Base-by-base conservation (phyloP, 2,113 vertebrate species). In the Hippolais icterina region DNA sequence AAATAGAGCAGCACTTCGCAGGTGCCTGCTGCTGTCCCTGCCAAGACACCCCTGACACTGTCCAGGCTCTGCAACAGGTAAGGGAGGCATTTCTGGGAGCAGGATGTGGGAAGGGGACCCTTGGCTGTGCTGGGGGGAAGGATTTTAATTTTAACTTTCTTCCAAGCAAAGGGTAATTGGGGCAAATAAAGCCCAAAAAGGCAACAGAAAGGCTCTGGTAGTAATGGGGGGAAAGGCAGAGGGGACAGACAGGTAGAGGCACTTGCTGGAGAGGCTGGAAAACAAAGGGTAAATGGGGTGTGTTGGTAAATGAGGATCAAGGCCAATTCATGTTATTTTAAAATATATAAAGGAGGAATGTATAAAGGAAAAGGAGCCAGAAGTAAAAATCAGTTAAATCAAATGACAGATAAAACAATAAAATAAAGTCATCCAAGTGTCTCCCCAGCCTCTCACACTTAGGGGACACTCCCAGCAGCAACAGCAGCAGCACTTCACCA, bases 51-150 rank as follows among this genome's bases (percentile, higher is more conserved):
- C 17, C 61, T 16, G n/a, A 35, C 22, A 15, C 52, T 21, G 56
- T 25, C 83, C 57, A 24, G 60, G 65, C 77, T 92, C 89, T 56
- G 69, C 61, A 46, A 46, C 64, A 95, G 93, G 93, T 96, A 97
- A 89, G 96, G 56, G 61, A 75, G 12, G 23, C 18, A 2, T 50
- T 86, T 52, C 44, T 93, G 90, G 37, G 69, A 29, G 42, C 59
- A 66, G 63, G 29, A 19, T 60, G 60, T 13, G 76, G 83, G 56
- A 70, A 31, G 8, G 47, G 64, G 27, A 54, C 24, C 81, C 47
- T 3, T 31, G 54, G n/a, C 11, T 35, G 10, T 72, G 56, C 49
- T 63, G 20, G 6, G 19, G 42, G 24, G 5, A 8, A 68, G 27
- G 20, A 66, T 35, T 65, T 91, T 56, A 7, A 46, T 60, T 16